Evolutionary conservation across 2,888 invertebrate species (phyloP), one percentile per base, ranked within the genome.

Genomic region (Caprella mutica): DNA sequence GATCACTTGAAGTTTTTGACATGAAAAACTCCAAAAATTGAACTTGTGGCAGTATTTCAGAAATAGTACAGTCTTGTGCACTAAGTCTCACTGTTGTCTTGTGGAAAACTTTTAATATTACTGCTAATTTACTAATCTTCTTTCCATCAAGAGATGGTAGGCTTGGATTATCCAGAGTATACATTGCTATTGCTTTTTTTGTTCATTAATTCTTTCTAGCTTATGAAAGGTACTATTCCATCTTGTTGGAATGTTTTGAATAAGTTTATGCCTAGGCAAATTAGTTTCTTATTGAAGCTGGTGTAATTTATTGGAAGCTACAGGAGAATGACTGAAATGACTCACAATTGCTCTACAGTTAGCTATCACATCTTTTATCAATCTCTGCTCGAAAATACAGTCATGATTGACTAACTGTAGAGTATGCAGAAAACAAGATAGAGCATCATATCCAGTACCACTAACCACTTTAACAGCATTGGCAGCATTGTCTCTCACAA

Each of bases 391-490:
- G 29, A 52, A 40, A 6, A 52, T 52, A 14, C 27, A 5, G 14
- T 40, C 52, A 26, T 52, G 39, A 24, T 40, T 39, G n/a, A 52
- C 52, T 27, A 52, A 33, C 26, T 52, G 40, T 26, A 52, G 27
- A 17, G 40, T 52, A 33, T 24, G 52, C 27, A 52, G 23, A 42
- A 52, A 52, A 26, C 40, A 24, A 14, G 35, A 14, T 14, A 35
- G 14, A 35, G 35, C 14, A 12, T 42, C n/a, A 42, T n/a, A 42
- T 42, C 17, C 17, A 9, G 9, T 55, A 6, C n/a, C 46, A 44
- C 23, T 23, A 44, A 55, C 23, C 6, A 29, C 55, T 21, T 55
- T 55, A n/a, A 55, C 46, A n/a, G 46, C 30, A 29, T 55, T 44
- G 33, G 55, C 24, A 44, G 33, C 55, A 55, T 55, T 55, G 21